A percentile compares a stretch with the other conserved stretches of the same genome.
Evolutionary conservation across 1,140 invertebrate species (phyloP).

Genomic region (Micrasema longulum): DNA sequence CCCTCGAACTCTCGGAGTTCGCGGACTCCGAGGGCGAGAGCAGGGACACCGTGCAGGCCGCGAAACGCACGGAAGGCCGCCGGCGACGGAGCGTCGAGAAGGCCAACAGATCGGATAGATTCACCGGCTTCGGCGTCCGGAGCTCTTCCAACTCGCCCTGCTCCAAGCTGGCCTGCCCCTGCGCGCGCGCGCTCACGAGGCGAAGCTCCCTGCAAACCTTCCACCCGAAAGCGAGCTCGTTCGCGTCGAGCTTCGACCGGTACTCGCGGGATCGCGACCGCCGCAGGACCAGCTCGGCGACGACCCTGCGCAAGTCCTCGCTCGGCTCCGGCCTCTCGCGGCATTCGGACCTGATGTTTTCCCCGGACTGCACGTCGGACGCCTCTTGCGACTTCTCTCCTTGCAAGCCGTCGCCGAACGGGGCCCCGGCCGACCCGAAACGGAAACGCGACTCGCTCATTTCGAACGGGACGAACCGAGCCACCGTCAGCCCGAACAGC

Average conservation of each 20-base stretch:
- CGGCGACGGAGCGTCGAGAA: constrained; percentile 45
- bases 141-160: constrained; percentile 18
- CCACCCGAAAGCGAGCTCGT: constrained; percentile 38
- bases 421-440: constrained; percentile 5
- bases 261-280: constrained; percentile 21
- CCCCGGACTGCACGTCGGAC: constrained; percentile 49
- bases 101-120: constrained; percentile 3
- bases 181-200: constrained; percentile 28
- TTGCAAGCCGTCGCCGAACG: constrained; percentile 41
- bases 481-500: constrained; percentile 41
- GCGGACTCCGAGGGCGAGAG: constrained; percentile 50
- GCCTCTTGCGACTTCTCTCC: constrained; percentile 50
- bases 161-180: constrained; percentile 15
- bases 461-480: constrained; percentile 41
- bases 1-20: constrained; percentile 50
- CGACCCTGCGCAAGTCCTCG: constrained; percentile 28
- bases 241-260: constrained; percentile 40
- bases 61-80: constrained; percentile 14
- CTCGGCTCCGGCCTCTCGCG: constrained; percentile 27
- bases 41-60: constrained; percentile 21
- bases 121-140: not conserved
- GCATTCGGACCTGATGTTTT: constrained; percentile 42
- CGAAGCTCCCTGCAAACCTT: constrained; percentile 52
- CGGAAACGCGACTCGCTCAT: constrained; percentile 1
- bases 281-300: constrained; percentile 25